Conservation (phyloP, 2,113 vertebrate species). For the Felis catus region DNA sequence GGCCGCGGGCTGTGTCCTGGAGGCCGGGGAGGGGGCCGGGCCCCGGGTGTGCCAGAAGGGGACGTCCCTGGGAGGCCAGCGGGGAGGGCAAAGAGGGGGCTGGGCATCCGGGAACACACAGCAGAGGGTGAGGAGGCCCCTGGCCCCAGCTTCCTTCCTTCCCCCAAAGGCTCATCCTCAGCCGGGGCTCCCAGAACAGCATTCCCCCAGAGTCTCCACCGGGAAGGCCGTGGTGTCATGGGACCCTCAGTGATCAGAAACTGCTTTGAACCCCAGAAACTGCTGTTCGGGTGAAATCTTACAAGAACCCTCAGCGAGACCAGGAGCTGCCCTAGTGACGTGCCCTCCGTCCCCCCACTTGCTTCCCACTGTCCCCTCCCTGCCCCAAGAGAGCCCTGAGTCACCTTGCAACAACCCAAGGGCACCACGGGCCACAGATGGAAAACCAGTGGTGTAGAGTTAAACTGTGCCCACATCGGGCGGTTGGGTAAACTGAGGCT, state of each 20-base stretch:
- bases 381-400: background rate
- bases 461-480: background rate
- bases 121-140: background rate
- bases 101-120: background rate
- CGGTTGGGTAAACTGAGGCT: background rate
- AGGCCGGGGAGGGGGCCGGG: background rate
- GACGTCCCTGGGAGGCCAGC: rapidly evolving
- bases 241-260: background rate
- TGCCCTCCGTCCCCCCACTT: background rate
- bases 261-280: background rate
- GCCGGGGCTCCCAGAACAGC: background rate
- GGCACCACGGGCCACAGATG: background rate
- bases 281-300: too few species aligned
- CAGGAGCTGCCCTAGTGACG: background rate
- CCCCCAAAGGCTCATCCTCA: background rate
- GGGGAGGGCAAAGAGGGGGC: background rate
- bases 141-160: background rate
- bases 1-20: rapidly evolving
- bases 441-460: background rate
- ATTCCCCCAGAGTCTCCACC: too few species aligned
- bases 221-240: too few species aligned
- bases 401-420: background rate
- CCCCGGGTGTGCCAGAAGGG: rapidly evolving
- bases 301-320: background rate
- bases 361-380: background rate